Evolutionary conservation across 2,888 invertebrate species (phyloP), one percentile per base, ranked within the genome.

Genomic region (Drosophila mimica): DNA sequence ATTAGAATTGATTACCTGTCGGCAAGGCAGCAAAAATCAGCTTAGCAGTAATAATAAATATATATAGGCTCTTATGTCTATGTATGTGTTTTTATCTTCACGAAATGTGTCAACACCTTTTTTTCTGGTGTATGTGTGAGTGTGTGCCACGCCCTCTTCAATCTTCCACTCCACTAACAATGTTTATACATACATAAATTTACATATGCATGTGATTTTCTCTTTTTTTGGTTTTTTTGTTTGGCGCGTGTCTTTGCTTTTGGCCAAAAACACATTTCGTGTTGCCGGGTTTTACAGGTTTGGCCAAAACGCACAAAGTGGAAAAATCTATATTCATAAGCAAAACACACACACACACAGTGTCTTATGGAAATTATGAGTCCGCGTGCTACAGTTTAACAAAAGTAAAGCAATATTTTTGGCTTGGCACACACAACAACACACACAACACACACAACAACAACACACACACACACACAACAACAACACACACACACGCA

Each of bases 81-180:
- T 56, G 20, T 34, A 20, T 17, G n/a, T 40, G 11, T 61, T 25
- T 58, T 17, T 66, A 70, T 74, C 71, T 70, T 75, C 72, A 79
- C 57, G 79, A 75, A 81, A 83, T 88, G 76, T 83, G 88, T 89
- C 89, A 89, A 85, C 88, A 83, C 87, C 88, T 82, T 80, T 77
- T 77, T 70, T 63, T 57, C 53, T 56, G 30, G 33, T 28, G 25
- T 43, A 31, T 58, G 33, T 28, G 61, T 30, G n/a, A n/a, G 38
- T n/a, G 11, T 13, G 49, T 38, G 54, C 69, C 77, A 81, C 77
- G 71, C 85, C 85, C 64, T 56, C 53, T 72, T 57, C 31, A 68
- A 68, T 74, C 70, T 73, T 72, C 58, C 66, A 70, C 57, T 68
- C 72, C 70, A 70, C 68, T 64, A 65, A 59, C 58, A 69, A 31